phyloP scores from a whole-genome alignment of 2,113 vertebrate genomes.

The Menidia beryllina region DNA sequence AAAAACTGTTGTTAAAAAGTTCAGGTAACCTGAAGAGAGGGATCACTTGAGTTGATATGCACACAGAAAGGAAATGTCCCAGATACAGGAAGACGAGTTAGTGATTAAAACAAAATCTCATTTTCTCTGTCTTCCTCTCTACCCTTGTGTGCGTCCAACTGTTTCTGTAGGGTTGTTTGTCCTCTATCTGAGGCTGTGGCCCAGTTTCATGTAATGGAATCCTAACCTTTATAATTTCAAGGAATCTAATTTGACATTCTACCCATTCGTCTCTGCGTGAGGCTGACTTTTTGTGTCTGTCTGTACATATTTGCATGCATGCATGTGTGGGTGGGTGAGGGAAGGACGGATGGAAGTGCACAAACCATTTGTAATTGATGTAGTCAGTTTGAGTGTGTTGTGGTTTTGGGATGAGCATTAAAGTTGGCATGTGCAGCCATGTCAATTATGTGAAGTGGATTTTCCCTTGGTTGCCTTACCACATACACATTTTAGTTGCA shows the following conservation, averaged over 20 bases:
- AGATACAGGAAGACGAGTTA: conserved; percentile 10
- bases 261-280: conserved; percentile 31
- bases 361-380: conserved; percentile 8
- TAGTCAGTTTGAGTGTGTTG: conserved; percentile 26
- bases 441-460: conserved; percentile 72
- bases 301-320: not conserved
- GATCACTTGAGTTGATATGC: conserved; percentile 16
- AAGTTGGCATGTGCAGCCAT: conserved; percentile 64
- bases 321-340: not conserved
- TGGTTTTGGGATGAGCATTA: conserved; percentile 60
- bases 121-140: conserved; percentile 1
- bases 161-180: conserved; percentile 47
- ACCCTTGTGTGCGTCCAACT: conserved; percentile 17
- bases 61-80: not conserved
- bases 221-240: conserved; percentile 50
- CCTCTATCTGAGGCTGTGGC: conserved; percentile 31
- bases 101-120: conserved; percentile 25
- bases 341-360: not conserved
- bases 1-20: not conserved
- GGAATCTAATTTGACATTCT: conserved; percentile 57
- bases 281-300: conserved; percentile 14
- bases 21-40: conserved; percentile 13
- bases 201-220: conserved; percentile 35
- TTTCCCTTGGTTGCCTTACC: conserved; percentile 73
- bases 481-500: conserved; percentile 75